Conservation (phyloP, 2,888 invertebrate genomes). For the Lasius fuliginosus region DNA sequence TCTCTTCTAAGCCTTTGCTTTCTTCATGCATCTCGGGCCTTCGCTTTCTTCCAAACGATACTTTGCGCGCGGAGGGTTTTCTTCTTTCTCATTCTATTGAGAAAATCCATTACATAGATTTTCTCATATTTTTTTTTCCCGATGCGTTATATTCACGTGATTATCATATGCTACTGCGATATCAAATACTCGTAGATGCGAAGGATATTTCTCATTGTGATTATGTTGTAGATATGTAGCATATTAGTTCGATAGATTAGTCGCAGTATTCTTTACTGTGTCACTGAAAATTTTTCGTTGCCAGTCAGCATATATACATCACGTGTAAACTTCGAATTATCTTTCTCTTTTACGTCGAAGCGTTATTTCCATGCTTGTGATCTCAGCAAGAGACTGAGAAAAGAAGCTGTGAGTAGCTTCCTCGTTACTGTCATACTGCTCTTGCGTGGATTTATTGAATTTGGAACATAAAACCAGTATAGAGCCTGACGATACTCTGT, state of each 20-base stretch:
- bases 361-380: slow-evolving; percentile 16
- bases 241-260: background rate
- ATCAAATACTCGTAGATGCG: background rate
- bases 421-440: slow-evolving; percentile 51
- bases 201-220: background rate
- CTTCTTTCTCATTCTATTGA: slow-evolving; percentile 35
- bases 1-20: slow-evolving; percentile 70
- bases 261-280: background rate
- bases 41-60: slow-evolving; percentile 57
- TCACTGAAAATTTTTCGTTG: slow-evolving; percentile 33
- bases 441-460: slow-evolving; percentile 64
- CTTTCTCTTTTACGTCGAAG: slow-evolving; percentile 11
- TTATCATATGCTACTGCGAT: slow-evolving; percentile 20
- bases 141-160: slow-evolving; percentile 13
- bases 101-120: background rate
- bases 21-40: slow-evolving; percentile 54
- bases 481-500: slow-evolving; percentile 49
- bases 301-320: slow-evolving; percentile 15
- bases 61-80: slow-evolving; percentile 63
- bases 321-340: background rate
- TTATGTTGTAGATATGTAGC: background rate
- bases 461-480: slow-evolving; percentile 75
- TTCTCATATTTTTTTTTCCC: background rate
- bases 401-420: slow-evolving; percentile 48
- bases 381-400: slow-evolving; percentile 18